Evolutionary conservation across 2,888 invertebrate species (phyloP), one percentile per base, ranked within the genome.

Genomic region (Atrina japonica): DNA sequence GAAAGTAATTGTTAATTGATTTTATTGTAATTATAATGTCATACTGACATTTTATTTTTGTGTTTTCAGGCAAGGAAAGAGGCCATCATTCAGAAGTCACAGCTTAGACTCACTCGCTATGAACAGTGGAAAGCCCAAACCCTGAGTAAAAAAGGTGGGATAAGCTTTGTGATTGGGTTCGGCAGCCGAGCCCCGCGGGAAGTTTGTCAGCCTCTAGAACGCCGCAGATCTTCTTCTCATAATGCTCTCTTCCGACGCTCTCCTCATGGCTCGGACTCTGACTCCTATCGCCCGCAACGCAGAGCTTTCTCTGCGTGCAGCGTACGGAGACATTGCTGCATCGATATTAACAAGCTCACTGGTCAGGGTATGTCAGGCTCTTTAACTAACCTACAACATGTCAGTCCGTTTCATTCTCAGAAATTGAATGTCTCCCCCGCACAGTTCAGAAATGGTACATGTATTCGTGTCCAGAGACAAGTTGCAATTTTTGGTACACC

Each of bases 281-380:
- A 84, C 79, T 84, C 84, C 45, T 83, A 82, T 75, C 82, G 82
- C 59, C 83, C 86, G 66, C 84, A 86, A 73, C 83, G 87, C 70
- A 83, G 87, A 63, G 87, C 87, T 47, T 80, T 84, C 69, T 87
- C 87, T 59, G 87, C 87, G 70, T 86, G 86, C 78, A 86, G 86
- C 80, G 83, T 85, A 73, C 83, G 87, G 73, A 82, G 87, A 55
- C 87, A 86, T 81, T 86, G 86, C 75, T 85, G 85, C 82, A 84
- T 87, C 74, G 86, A 87, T 83, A 81, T 84, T 82, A 85, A 85
- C 79, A 79, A 81, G 76, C 81, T 82, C 65, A 81, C 80, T 75
- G 87, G 86, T 82, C 84, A 74, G 77, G 82, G 79, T 78, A 81
- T 77, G 82, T 79, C 77, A 73, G 66, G 45, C 49, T 70, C 71